These are phyloP conservation scores for Montifringilla adamsi DNA, from an alignment of 2,113 vertebrate species.

Conservation along the genomic window DNA sequence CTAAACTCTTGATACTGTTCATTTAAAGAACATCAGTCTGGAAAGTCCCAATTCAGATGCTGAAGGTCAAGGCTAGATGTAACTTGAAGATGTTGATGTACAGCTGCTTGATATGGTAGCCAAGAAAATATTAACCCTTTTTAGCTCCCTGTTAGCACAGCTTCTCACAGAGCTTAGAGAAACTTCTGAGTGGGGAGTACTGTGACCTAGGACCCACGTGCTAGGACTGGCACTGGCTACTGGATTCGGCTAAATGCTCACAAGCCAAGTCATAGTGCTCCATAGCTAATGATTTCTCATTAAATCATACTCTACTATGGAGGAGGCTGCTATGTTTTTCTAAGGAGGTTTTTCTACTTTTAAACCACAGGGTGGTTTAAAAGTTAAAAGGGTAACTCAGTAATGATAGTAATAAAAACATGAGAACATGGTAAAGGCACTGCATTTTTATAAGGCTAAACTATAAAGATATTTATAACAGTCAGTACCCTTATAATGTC, in stretches of 20 bases:
- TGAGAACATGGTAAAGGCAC: not conserved
- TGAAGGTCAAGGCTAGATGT: slow-evolving; percentile 41
- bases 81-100: slow-evolving; percentile 43
- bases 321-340: not conserved
- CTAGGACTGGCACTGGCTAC: not conserved
- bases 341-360: not conserved
- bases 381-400: not conserved
- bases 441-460: not conserved
- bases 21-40: not conserved
- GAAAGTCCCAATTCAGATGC: not conserved
- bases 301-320: not conserved
- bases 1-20: not conserved
- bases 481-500: not conserved
- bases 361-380: not conserved
- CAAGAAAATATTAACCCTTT: slow-evolving; percentile 30
- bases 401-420: not conserved
- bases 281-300: not conserved
- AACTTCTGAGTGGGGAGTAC: not conserved
- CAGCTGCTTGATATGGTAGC: not conserved
- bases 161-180: not conserved
- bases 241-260: not conserved
- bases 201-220: not conserved
- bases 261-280: not conserved
- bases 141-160: not conserved
- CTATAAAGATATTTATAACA: slow-evolving; percentile 29